Base-by-base conservation (phyloP, 2,797 vertebrate species). In the Coregonus sp. region DNA sequence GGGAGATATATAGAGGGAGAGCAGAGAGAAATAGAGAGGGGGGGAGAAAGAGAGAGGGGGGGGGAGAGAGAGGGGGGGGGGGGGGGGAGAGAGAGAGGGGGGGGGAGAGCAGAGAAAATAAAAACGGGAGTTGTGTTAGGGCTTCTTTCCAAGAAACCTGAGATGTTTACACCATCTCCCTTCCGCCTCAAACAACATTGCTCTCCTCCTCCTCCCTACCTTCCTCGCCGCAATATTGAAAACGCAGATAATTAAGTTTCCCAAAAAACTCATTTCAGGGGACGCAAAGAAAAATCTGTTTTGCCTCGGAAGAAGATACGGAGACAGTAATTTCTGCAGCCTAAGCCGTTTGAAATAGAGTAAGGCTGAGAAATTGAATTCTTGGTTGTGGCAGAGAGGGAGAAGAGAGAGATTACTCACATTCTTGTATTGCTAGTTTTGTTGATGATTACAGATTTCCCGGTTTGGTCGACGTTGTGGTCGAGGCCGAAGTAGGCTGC, bases 401-500 rank as follows among this genome's bases (percentile, higher is more conserved):
- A 25, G 25, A 25, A 25, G 25, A 25, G 25, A 25, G 15, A 71
- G 52, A 76, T 69, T 31, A 94, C 97, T 96, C 91, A 99, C 98
- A 99, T 98, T 94, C 97, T 95, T 78, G 97, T 99, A 95, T 94
- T 99, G 95, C 94, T 96, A 92, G 98, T 99, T 96, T 98, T 99
- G 94, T 99, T 99, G 92, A 99, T 97, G 89, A 99, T 96, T 87
- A 99, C 98, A 4, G 97, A 96, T 89, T 99, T 99, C 61, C 98
- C 98, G 71, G 96, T 98, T 87, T 97, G 97, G 92, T 99, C 98
- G 87, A 99, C 98, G 51, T 99, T 99, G 93, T 99, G 98, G 91
- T 99, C 98, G 90, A 99, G 94, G 88, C 98, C 98, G 79, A 99
- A 99, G 91, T 99, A 99, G 84, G 98, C 98, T 0, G 98, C 98